Conservation (phyloP, 2,797 vertebrate genomes). For the Myotis findleyi region DNA sequence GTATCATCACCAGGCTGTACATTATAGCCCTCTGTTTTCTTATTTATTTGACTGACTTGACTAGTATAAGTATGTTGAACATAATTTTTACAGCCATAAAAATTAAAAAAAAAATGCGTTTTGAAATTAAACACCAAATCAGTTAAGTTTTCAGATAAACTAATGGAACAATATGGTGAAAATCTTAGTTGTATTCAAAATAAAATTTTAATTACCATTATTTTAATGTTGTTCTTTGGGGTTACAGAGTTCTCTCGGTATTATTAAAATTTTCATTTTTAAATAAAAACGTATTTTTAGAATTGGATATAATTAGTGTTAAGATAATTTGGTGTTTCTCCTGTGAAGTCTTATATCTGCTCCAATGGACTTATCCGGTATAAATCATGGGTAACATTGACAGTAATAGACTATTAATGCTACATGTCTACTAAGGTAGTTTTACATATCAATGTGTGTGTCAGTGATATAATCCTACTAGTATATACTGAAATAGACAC, state of each 20-base stretch:
- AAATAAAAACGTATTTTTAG: not conserved
- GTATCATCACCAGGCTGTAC: not conserved
- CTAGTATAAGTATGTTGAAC: not conserved
- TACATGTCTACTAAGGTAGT: not conserved
- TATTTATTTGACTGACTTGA: not conserved
- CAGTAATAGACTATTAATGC: not conserved
- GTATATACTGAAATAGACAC: not conserved
- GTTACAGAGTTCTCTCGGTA: not conserved
- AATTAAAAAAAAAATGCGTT: not conserved
- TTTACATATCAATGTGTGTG: not conserved
- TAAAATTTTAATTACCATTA: not conserved
- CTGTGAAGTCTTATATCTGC: not conserved
- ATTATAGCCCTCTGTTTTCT: not conserved
- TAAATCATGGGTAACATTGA: not conserved
- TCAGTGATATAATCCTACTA: not conserved
- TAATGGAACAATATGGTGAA: not conserved
- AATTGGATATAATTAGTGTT: not conserved
- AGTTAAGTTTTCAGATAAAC: conserved; percentile 4
- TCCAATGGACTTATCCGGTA: not conserved
- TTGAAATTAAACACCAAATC: not conserved
- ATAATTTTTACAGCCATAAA: not conserved
- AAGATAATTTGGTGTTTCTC: not conserved
- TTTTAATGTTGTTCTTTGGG: not conserved
- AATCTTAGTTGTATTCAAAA: conserved; percentile 5
- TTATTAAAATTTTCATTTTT: not conserved